Conservation (phyloP, 2,797 vertebrate species). For the Amblyraja radiata region DNA sequence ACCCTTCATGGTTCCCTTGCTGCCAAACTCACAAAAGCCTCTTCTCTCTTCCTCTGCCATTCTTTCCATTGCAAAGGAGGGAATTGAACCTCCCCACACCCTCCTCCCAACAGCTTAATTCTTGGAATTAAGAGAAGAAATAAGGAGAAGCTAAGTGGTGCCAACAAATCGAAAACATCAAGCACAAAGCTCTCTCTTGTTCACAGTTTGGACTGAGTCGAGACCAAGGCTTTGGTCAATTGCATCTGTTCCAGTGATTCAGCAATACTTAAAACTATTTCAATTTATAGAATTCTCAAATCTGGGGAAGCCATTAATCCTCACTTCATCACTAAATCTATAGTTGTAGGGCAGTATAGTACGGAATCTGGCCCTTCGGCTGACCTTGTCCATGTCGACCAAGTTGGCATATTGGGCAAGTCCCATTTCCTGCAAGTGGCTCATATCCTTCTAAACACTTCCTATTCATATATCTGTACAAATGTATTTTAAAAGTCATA, state of each 20-base stretch:
- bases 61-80: background rate
- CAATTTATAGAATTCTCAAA: background rate
- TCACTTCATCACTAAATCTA: background rate
- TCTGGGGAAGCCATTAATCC: background rate
- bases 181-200: conserved; percentile 7
- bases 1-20: conserved; percentile 22
- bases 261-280: background rate
- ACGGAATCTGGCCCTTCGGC: no score
- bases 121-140: conserved; percentile 11
- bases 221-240: background rate
- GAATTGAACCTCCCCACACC: background rate
- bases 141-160: background rate
- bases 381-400: no score
- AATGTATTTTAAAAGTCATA: background rate
- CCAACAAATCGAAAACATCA: background rate
- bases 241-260: background rate
- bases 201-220: background rate
- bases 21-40: conserved; percentile 20
- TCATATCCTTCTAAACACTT: no score
- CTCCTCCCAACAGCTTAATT: background rate
- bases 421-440: no score
- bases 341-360: no score
- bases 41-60: background rate
- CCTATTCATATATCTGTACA: no score
- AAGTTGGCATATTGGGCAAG: no score